These are phyloP conservation scores for Neuroterus valhalla DNA, from an alignment of 1,140 invertebrate genomes.

Conservation along the genomic window DNA sequence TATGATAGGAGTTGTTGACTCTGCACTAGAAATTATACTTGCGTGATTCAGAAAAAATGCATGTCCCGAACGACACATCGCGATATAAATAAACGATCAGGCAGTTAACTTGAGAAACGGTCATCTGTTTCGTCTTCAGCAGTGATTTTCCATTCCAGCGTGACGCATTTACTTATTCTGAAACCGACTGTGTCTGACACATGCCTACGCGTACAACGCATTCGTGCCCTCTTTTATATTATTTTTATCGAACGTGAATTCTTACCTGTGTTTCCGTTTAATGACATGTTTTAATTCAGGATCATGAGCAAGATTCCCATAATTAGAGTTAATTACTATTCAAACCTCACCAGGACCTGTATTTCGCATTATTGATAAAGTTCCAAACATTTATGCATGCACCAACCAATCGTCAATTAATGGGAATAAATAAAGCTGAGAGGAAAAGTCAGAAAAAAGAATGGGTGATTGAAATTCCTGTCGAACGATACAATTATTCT, in stretches of 20 bases:
- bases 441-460: no score
- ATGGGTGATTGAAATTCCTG: no score
- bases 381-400: no score
- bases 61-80: conserved; percentile 7
- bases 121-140: conserved; percentile 11
- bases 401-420: no score
- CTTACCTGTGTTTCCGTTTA: not conserved
- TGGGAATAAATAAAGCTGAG: no score
- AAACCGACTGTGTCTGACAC: conserved; percentile 46
- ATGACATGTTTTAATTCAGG: no score
- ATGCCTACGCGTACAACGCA: conserved; percentile 16
- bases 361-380: no score
- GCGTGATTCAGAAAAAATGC: conserved; percentile 2
- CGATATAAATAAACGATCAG: conserved; percentile 27
- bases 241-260: not conserved
- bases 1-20: not conserved
- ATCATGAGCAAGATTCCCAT: no score
- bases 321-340: no score
- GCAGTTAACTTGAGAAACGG: conserved; percentile 32
- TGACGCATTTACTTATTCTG: conserved; percentile 52
- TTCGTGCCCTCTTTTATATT: conserved; percentile 4
- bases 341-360: no score
- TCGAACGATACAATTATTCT: no score
- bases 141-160: conserved; percentile 54
- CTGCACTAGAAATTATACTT: conserved; percentile 3